Evolutionary conservation across 2,797 vertebrate genomes (phyloP).

Genomic region (Myiotriccus ornatus): DNA sequence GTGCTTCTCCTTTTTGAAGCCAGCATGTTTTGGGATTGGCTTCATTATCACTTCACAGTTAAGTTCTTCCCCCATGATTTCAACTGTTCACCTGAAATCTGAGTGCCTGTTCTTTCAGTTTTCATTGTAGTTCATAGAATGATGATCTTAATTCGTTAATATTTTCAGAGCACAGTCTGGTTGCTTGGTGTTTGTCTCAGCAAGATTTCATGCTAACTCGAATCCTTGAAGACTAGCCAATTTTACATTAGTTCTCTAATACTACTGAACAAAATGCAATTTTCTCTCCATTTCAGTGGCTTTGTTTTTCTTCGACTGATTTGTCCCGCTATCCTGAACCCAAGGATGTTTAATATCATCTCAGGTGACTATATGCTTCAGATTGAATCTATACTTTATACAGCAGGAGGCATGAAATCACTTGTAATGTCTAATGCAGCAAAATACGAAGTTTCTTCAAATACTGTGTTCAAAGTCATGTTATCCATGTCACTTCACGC

Average conservation of each 20-base stretch:
- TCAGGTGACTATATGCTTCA: constrained; percentile 82
- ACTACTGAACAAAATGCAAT: not conserved
- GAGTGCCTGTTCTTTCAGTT: not conserved
- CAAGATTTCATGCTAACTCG: not conserved
- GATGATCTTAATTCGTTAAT: not conserved
- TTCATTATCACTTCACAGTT: not conserved
- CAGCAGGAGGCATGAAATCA: not conserved
- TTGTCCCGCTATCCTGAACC: constrained; percentile 97
- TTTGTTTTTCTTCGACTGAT: constrained; percentile 98
- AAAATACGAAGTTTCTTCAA: not conserved
- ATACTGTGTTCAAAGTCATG: not conserved
- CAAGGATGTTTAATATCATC: constrained; percentile 98
- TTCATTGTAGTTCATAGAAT: not conserved
- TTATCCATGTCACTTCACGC: not conserved
- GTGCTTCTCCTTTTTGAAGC: not conserved
- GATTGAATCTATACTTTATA: not conserved
- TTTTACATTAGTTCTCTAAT: not conserved
- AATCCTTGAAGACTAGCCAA: not conserved
- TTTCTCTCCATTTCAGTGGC: constrained; percentile 80
- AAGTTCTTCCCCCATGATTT: not conserved
- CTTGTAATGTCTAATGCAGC: not conserved
- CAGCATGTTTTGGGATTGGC: rapidly evolving
- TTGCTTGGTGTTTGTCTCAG: not conserved
- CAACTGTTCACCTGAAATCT: not conserved
- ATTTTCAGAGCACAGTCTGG: not conserved